Conservation (phyloP, 23 tunicate genomes). For the Styela plicata region DNA sequence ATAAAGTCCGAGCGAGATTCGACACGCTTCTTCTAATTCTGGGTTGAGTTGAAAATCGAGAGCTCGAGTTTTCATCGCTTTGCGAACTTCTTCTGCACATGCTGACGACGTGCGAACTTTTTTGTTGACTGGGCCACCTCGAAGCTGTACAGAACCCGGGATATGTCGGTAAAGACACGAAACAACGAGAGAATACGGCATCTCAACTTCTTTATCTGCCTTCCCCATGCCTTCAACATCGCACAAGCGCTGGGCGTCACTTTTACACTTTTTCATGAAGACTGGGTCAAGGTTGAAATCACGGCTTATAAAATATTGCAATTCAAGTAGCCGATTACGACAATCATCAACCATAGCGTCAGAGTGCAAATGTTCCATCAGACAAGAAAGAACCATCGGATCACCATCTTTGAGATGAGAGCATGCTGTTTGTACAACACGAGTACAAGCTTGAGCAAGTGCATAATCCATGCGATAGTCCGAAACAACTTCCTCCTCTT, state of each 20-base stretch:
- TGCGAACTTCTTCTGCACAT: constrained; percentile 71
- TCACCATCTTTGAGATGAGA: constrained; percentile 39
- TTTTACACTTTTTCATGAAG: constrained; percentile 44
- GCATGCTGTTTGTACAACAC: constrained; percentile 39
- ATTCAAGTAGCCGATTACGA: constrained; percentile 45
- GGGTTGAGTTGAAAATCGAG: constrained; percentile 83
- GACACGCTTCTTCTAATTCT: constrained; percentile 61
- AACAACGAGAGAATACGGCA: constrained; percentile 61
- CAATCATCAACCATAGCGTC: constrained; percentile 47
- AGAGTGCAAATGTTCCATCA: constrained; percentile 68
- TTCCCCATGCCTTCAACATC: background rate
- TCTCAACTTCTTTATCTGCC: constrained; percentile 23
- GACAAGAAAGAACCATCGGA: constrained; percentile 79
- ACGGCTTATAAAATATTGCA: constrained; percentile 78
- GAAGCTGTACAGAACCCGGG: background rate
- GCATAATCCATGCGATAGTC: constrained; percentile 73
- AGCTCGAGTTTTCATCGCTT: constrained; percentile 58
- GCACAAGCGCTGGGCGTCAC: constrained; percentile 38
- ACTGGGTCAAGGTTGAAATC: constrained; percentile 55
- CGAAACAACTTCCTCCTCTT: constrained; percentile 51
- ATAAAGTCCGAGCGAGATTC: constrained; percentile 38
- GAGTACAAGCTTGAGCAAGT: constrained; percentile 45
- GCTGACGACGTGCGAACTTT: background rate
- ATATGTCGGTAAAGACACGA: constrained; percentile 70
- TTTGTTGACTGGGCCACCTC: background rate